Evolutionary conservation across 2,888 invertebrate species (phyloP).

Genomic region (Apamea epomidion): DNA sequence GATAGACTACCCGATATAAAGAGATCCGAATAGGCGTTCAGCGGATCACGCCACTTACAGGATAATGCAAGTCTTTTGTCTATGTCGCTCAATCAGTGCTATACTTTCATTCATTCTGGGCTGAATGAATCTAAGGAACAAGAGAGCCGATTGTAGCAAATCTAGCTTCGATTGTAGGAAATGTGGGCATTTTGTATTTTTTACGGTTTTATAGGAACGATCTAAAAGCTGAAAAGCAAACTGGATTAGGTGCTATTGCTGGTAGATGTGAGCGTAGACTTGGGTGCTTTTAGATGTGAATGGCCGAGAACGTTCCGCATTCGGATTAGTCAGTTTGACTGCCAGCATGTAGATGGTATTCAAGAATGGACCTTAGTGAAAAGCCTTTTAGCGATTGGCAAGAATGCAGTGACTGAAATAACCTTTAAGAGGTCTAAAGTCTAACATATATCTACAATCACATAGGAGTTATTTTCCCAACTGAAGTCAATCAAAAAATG

Average conservation of each 20-base stretch:
- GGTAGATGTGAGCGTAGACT: slow-evolving; percentile 58
- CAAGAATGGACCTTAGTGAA: slow-evolving; percentile 38
- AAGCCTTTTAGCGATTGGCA: background rate
- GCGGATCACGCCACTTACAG: slow-evolving; percentile 79
- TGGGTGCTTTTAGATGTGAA: slow-evolving; percentile 55
- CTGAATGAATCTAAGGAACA: slow-evolving; percentile 73
- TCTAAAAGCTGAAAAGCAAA: slow-evolving; percentile 62
- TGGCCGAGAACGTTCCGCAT: slow-evolving; percentile 43
- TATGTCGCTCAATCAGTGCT: slow-evolving; percentile 78
- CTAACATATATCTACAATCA: background rate
- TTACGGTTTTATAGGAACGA: slow-evolving; percentile 58
- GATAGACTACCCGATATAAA: slow-evolving; percentile 79
- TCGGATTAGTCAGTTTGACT: slow-evolving; percentile 46
- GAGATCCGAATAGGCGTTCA: slow-evolving; percentile 78
- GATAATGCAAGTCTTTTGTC: slow-evolving; percentile 81
- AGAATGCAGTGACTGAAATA: slow-evolving; percentile 5
- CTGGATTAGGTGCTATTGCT: slow-evolving; percentile 52
- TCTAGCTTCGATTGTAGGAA: slow-evolving; percentile 66
- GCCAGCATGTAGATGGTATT: slow-evolving; percentile 28
- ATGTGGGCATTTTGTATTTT: slow-evolving; percentile 64
- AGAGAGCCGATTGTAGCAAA: slow-evolving; percentile 67
- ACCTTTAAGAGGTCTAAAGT: background rate
- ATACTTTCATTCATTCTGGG: slow-evolving; percentile 74
- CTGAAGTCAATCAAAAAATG: background rate
- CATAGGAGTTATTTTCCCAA: background rate